phyloP scores from a whole-genome alignment of 2,888 invertebrate species.

The Congeria kusceri region DNA sequence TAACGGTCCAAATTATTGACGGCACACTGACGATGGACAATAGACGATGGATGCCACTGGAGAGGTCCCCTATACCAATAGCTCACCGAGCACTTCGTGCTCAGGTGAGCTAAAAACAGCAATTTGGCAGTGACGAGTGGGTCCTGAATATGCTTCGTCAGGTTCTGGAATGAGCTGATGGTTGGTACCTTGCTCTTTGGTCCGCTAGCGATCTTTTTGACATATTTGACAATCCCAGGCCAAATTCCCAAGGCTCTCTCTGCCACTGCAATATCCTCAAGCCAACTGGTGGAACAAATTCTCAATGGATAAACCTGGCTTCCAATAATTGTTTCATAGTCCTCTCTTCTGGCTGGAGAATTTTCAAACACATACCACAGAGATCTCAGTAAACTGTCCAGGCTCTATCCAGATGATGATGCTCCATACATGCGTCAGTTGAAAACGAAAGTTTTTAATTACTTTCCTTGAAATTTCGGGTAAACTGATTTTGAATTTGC shows the following conservation, averaged over 20 bases:
- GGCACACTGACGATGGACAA: no score
- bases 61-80: no score
- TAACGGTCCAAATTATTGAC: no score
- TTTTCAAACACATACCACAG: conserved; percentile 77
- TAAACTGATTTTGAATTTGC: no score
- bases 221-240: conserved; percentile 30
- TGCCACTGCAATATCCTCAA: conserved; percentile 47
- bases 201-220: conserved; percentile 20
- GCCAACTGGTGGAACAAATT: conserved; percentile 58
- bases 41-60: no score
- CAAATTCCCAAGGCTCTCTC: conserved; percentile 43
- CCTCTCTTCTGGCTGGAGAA: conserved; percentile 71
- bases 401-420: conserved; percentile 43
- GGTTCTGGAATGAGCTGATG: conserved; percentile 20
- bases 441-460: no score
- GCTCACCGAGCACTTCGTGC: no score
- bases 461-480: no score
- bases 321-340: conserved; percentile 54
- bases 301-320: conserved; percentile 69
- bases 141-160: conserved; percentile 14
- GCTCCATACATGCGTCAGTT: conserved; percentile 46
- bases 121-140: conserved; percentile 26
- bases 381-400: conserved; percentile 67
- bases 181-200: conserved; percentile 28
- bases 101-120: no score